phyloP scores from a whole-genome alignment of 2,113 vertebrate species.

The Microtus montanus region DNA sequence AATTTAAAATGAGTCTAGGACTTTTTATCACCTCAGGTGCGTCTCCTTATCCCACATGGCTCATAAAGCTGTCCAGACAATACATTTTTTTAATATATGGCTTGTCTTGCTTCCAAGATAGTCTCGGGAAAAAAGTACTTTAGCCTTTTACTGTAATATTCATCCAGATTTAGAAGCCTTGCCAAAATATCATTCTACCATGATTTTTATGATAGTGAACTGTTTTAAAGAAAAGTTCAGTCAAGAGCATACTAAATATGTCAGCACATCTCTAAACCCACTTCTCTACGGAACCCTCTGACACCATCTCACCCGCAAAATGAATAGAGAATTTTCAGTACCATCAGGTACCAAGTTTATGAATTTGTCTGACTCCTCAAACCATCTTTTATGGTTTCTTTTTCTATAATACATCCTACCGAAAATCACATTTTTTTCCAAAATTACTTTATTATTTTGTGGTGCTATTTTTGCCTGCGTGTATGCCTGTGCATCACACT shows the following conservation, averaged over 20 bases:
- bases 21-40: constrained; percentile 37
- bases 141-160: constrained; percentile 61
- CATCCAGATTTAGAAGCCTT: constrained; percentile 57
- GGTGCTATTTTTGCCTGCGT: neutral
- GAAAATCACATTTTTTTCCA: neutral
- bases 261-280: neutral
- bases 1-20: constrained; percentile 41
- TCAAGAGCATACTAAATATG: neutral
- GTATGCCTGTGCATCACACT: neutral
- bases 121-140: constrained; percentile 63
- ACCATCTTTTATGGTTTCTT: neutral
- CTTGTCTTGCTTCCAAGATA: constrained; percentile 45
- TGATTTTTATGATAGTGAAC: constrained; percentile 20
- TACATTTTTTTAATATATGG: constrained; percentile 54
- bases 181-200: constrained; percentile 44
- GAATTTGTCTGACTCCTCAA: neutral
- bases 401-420: neutral
- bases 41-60: constrained; percentile 39
- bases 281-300: neutral
- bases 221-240: constrained; percentile 39
- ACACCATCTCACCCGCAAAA: neutral
- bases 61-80: constrained; percentile 61
- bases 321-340: neutral
- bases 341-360: neutral
- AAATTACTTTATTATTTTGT: neutral